phyloP scores from a whole-genome alignment of 2,113 vertebrate species.

The Himantopus leucocephalus region DNA sequence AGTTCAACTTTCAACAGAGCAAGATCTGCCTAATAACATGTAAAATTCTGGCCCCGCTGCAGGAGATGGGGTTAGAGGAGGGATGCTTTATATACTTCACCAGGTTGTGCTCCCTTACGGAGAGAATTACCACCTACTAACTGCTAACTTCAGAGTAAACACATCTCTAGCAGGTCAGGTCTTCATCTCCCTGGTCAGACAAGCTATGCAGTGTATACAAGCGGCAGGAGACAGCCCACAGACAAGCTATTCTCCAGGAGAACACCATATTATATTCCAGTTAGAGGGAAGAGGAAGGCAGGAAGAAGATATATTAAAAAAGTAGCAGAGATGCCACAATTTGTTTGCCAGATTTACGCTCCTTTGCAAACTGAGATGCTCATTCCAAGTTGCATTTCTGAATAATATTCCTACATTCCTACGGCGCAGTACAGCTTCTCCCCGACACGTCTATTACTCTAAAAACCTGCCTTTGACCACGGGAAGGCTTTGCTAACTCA shows the following conservation, averaged over 20 bases:
- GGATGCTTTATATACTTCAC: neutral
- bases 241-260: neutral
- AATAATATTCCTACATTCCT: neutral
- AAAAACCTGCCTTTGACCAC: neutral
- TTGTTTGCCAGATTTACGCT: neutral
- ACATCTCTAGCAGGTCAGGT: neutral
- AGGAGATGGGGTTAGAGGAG: neutral
- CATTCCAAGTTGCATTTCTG: accelerated
- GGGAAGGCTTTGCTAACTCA: neutral
- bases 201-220: accelerated
- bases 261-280: neutral
- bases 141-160: neutral
- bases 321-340: neutral
- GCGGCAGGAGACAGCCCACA: neutral
- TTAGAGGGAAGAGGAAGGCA: neutral
- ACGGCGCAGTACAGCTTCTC: neutral
- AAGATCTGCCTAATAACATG: neutral
- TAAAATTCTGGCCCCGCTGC: neutral
- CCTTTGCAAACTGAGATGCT: neutral
- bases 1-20: neutral
- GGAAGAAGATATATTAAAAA: neutral
- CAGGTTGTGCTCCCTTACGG: neutral
- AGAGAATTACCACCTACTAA: neutral
- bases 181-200: neutral
- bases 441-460: accelerated